A percentile compares a stretch with the other conserved stretches of the same genome.
Conservation (phyloP, 2,888 invertebrate species). For the Heliconius hortense region DNA sequence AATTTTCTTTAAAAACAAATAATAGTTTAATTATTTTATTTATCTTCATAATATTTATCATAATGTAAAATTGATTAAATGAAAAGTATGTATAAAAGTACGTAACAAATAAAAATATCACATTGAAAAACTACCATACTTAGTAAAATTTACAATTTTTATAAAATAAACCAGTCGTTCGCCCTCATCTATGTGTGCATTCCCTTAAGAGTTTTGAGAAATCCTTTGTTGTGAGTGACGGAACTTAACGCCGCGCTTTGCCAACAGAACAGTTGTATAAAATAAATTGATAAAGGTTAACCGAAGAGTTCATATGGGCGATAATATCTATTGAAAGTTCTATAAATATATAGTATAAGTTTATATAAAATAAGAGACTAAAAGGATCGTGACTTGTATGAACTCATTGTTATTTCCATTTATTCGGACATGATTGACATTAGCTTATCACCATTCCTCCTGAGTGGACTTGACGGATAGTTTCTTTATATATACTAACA, state of each 20-base stretch:
- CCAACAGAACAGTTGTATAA: not conserved
- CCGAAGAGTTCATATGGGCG: not conserved
- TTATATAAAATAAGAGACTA: not conserved
- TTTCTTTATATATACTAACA: not conserved
- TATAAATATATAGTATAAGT: too few relatives aligned
- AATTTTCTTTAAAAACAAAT: too few relatives aligned
- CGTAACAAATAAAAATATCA: too few relatives aligned
- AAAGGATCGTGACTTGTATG: constrained; percentile 1
- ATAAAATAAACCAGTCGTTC: too few relatives aligned
- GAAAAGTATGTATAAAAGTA: too few relatives aligned
- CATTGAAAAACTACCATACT: too few relatives aligned
- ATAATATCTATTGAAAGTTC: not conserved
- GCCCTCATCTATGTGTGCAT: too few relatives aligned
- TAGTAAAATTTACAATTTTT: too few relatives aligned
- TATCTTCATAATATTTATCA: too few relatives aligned
- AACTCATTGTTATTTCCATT: constrained; percentile 6
- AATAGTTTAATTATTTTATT: too few relatives aligned
- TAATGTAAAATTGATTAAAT: too few relatives aligned
- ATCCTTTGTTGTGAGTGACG: not conserved
- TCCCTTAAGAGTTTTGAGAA: too few relatives aligned
- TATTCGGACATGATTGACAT: constrained; percentile 11
- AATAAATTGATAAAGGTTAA: not conserved
- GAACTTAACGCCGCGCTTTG: not conserved
- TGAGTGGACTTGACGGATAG: constrained; percentile 16
- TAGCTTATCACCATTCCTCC: constrained; percentile 24